Conservation (phyloP, 1,140 invertebrate species). For the Macrobrachium rosenbergii region DNA sequence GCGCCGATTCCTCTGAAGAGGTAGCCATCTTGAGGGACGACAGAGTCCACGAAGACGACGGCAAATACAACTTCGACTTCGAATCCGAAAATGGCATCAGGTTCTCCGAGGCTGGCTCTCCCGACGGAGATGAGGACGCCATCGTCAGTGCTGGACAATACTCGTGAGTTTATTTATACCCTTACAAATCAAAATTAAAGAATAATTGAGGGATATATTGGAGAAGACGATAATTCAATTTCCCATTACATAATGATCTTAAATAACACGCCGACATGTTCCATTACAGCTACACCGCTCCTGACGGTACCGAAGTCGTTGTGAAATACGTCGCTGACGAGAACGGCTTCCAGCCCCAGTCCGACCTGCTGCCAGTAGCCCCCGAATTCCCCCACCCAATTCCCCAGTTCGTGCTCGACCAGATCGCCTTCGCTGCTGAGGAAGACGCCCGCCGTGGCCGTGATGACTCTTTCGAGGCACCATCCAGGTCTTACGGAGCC, state of each 20-base stretch:
- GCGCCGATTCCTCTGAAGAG: background rate
- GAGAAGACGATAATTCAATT: background rate
- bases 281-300: background rate
- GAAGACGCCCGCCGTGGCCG: background rate
- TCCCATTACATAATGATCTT: too few relatives aligned
- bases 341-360: constrained; percentile 81
- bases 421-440: constrained; percentile 16
- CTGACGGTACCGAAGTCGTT: constrained; percentile 28
- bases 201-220: background rate
- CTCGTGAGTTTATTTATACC: constrained; percentile 23
- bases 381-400: constrained; percentile 72
- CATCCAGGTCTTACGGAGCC: too few relatives aligned
- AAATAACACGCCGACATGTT: background rate
- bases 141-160: constrained; percentile 44
- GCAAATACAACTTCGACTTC: constrained; percentile 49
- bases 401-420: constrained; percentile 35
- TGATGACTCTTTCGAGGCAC: too few relatives aligned
- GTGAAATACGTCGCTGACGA: constrained; percentile 63
- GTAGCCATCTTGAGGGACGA: constrained; percentile 36
- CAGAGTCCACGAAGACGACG: constrained; percentile 42
- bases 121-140: constrained; percentile 43
- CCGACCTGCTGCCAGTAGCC: constrained; percentile 80
- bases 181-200: background rate
- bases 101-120: constrained; percentile 45
- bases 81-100: constrained; percentile 58